Conservation (phyloP, 2,888 invertebrate species). For the Lasiommata megera region DNA sequence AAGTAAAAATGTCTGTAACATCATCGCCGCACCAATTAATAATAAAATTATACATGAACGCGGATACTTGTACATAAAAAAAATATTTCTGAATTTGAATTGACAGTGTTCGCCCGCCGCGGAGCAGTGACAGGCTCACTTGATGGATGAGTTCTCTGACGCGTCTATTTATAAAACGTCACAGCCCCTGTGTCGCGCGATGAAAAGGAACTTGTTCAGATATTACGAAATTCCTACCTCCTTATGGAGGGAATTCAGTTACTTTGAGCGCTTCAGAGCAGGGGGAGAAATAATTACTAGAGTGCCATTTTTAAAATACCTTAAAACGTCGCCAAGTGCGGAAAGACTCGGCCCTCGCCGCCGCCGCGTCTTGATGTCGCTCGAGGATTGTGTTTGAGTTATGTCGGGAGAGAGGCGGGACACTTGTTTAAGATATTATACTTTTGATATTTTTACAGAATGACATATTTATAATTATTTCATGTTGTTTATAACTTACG, state of each 20-base stretch:
- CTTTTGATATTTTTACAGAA: not conserved
- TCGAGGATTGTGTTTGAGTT: not conserved
- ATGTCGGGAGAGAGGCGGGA: not conserved
- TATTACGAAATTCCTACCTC: not conserved
- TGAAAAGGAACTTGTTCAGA: not conserved
- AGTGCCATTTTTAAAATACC: conserved; percentile 28
- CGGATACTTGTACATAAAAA: too few species aligned
- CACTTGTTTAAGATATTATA: not conserved
- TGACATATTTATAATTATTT: too few species aligned
- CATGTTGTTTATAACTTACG: too few species aligned
- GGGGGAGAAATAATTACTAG: conserved; percentile 29
- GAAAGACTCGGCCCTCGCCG: not conserved
- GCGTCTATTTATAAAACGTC: not conserved
- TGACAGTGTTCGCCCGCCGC: too few species aligned
- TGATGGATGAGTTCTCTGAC: too few species aligned
- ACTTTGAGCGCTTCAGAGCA: conserved; percentile 18
- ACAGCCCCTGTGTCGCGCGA: not conserved
- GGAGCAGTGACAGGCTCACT: too few species aligned
- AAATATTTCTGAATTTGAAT: too few species aligned
- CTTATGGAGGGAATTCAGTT: conserved; percentile 11
- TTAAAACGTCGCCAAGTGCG: conserved; percentile 9
- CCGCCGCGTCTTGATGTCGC: not conserved
- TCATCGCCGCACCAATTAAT: too few species aligned
- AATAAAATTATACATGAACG: too few species aligned
- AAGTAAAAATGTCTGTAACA: too few species aligned